Evolutionary conservation across 2,888 invertebrate species (phyloP), one percentile per base, ranked within the genome.

Genomic region (Aleiodes testaceus): DNA sequence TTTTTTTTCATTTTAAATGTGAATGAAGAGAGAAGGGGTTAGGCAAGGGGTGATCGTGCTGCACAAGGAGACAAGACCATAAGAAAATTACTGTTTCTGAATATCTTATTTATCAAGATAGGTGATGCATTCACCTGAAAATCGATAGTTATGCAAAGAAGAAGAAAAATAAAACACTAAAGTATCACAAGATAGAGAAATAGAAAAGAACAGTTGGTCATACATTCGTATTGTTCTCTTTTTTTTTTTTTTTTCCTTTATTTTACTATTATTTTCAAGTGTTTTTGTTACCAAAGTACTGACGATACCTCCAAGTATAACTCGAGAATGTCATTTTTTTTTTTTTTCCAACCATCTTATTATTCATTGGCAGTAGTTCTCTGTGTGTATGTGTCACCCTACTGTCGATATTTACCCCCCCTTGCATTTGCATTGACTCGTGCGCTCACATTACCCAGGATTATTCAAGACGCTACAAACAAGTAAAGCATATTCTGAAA

Each of bases 61-160:
- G 18, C 22, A 30, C 5, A 66, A 52, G 52, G 52, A 53, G n/a
- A 22, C 45, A 30, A 1, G 20, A 36, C 79, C 77, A 81, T 84
- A 85, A 85, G 84, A 85, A 85, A 85, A 84, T 84, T 85, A 74
- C 81, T 73, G 66, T 36, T 72, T 73, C 72, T 81, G 78, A 80
- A 82, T 84, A 82, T 80, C 81, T 83, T 80, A 84, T 84, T 80
- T 74, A 72, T 72, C 63, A 68, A 77, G 64, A 72, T 71, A 72
- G 70, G 61, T 72, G 36, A 59, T 16, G 30, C 26, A 20, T 6
- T 47, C 11, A 30, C 36, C 52, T 18, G 20, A 16, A 7, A 22
- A 67, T 30, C 26, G 14, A 67, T 67, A 47, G 26, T 59, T 45
- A 18, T 12, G 26, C 55, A 26, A 55, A 67, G 45, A 55, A 67